A percentile compares a stretch with the other conserved stretches of the same genome.
Conservation (phyloP, 2,797 vertebrate genomes). For the Threskiornis aethiopicus region DNA sequence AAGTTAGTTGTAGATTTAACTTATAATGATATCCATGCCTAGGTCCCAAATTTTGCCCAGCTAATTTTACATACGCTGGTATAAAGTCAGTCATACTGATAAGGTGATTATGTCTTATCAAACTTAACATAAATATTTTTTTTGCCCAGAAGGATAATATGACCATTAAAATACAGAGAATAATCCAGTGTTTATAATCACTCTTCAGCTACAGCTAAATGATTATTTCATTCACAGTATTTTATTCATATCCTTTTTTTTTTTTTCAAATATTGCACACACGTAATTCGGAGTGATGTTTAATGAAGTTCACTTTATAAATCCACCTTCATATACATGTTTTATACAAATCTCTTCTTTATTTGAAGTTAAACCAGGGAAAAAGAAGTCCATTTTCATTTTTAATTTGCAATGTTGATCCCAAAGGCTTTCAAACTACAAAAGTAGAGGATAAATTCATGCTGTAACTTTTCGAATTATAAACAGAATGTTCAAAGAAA, state of each 20-base stretch:
- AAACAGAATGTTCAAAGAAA: not conserved
- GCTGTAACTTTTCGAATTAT: not conserved
- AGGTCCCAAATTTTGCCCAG: not conserved
- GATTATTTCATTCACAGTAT: not conserved
- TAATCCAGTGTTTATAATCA: not conserved
- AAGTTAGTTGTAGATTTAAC: not conserved
- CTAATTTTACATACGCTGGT: not conserved
- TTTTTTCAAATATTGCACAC: not conserved
- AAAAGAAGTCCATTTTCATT: not conserved
- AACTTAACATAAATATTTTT: not conserved
- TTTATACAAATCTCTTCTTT: not conserved
- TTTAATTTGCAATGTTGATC: not conserved
- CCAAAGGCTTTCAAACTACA: not conserved
- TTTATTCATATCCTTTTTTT: not conserved
- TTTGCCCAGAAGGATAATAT: not conserved
- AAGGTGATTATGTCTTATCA: not conserved
- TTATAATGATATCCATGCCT: not conserved
- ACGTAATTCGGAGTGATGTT: not conserved
- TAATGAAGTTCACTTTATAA: not conserved
- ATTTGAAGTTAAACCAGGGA: not conserved
- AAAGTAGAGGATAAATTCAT: not conserved
- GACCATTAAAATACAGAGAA: not conserved
- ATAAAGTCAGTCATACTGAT: not conserved
- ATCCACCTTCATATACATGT: not conserved
- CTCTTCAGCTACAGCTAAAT: not conserved